Evolutionary conservation across 2,888 invertebrate species (phyloP).

Genomic region (Marasmarcha lunaedactyla): DNA sequence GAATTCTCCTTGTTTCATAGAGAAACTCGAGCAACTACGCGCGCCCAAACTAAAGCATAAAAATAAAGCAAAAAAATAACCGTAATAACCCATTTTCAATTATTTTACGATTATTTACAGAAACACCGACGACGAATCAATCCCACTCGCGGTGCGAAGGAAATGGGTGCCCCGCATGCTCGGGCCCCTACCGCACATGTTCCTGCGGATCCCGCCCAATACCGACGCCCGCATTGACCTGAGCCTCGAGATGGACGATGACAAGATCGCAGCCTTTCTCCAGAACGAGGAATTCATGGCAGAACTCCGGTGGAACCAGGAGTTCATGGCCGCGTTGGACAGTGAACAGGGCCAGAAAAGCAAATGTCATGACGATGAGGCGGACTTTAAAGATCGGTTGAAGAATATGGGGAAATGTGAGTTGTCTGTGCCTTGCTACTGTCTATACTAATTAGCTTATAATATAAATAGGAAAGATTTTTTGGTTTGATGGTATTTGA

Average conservation of each 20-base stretch:
- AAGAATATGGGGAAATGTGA: constrained; percentile 86
- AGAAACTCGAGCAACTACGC: no score
- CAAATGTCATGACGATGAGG: constrained; percentile 73
- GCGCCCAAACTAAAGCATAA: no score
- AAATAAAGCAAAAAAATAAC: no score
- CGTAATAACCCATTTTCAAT: no score
- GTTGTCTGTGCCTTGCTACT: constrained; percentile 18
- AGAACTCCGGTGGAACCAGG: constrained; percentile 86
- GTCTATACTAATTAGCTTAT: no score
- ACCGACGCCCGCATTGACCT: constrained; percentile 60
- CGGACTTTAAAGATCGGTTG: constrained; percentile 81
- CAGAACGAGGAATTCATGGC: constrained; percentile 94
- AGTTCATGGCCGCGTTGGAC: constrained; percentile 87
- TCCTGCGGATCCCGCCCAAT: constrained; percentile 74
- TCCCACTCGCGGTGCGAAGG: constrained; percentile 51
- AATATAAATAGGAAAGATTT: no score
- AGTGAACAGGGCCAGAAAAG: constrained; percentile 73
- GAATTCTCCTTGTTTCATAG: no score
- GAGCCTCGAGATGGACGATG: constrained; percentile 81
- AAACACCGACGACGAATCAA: constrained; percentile 48
- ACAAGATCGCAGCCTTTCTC: constrained; percentile 85
- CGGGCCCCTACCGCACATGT: constrained; percentile 82
- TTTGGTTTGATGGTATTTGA: no score
- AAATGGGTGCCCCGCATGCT: constrained; percentile 86
- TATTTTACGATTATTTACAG: no score